Conservation (phyloP, 2,797 vertebrate species). For the Tragelaphus eurycerus region DNA sequence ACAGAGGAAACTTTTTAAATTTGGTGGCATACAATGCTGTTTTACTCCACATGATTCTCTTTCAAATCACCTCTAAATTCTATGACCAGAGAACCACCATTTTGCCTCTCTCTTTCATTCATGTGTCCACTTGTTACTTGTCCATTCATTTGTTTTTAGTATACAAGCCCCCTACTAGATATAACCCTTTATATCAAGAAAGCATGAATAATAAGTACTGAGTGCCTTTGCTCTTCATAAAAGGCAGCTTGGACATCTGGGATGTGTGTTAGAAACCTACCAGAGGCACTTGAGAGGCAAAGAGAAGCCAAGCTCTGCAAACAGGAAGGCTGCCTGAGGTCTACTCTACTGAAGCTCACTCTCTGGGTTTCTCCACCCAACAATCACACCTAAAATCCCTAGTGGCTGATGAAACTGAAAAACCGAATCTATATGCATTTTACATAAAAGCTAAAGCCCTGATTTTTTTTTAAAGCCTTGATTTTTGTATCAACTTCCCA, state of each 20-base stretch:
- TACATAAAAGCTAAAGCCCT: neutral
- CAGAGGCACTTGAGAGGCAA: neutral
- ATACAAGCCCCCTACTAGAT: neutral
- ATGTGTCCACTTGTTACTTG: neutral
- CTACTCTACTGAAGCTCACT: fast-evolving
- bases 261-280: neutral
- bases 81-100: neutral
- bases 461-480: neutral
- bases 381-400: neutral
- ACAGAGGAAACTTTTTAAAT: neutral
- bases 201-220: neutral
- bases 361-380: neutral
- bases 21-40: neutral
- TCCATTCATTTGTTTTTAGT: neutral
- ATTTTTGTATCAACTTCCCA: neutral
- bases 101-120: neutral
- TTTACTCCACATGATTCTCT: neutral
- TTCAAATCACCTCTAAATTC: neutral
- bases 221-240: neutral
- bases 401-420: neutral
- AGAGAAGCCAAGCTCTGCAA: neutral
- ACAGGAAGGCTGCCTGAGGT: neutral
- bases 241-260: neutral
- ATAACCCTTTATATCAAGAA: neutral
- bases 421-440: neutral